Base-by-base conservation (phyloP, 2,797 vertebrate genomes). In the Echeneis naucrates region DNA sequence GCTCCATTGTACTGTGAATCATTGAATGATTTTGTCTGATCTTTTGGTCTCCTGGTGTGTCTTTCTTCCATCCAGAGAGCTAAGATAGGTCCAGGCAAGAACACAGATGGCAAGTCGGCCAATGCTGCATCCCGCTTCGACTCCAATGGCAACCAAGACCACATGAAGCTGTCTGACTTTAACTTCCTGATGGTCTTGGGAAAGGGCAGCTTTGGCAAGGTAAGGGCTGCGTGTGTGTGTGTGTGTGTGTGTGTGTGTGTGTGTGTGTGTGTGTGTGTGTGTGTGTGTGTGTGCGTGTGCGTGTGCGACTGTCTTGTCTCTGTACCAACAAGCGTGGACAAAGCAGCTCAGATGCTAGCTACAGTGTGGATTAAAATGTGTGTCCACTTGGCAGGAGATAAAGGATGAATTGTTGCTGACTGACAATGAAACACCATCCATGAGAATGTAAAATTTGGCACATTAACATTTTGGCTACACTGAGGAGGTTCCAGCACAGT, bases 131-230 rank as follows among this genome's bases (percentile, higher is more conserved):
- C 96, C 68, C 96, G 97, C 55, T 94, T 96, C 0, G 97, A 99
- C 92, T 97, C 95, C 94, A 97, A 99, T 0, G 97, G 97, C 26
- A 98, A 95, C 93, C 90, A 95, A 24, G 98, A 99, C 68, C 96
- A 97, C 35, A 96, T 98, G 94, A 98, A 98, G 64, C 94, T 98
- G 24, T 95, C 97, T 0, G 98, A 99, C 88, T 99, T 99, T 73
- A 99, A 98, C 91, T 99, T 99, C 91, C 94, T 99, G 81, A 99
- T 98, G 95, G 98, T 99, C 75, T 92, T 99, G 82, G 98, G 98
- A 0, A 99, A 99, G 82, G 98, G 98, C 13, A 99, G 98, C 93
- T 99, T 99, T 51, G 98, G 98, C 76, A 99, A 99, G 96, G 98
- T 99, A 61, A 83, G 85, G 30, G 4, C 40, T 5, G 9, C 45